These are phyloP conservation scores for Ostrea denselamellosa DNA, from an alignment of 1,140 invertebrate genomes.

Conservation along the genomic window DNA sequence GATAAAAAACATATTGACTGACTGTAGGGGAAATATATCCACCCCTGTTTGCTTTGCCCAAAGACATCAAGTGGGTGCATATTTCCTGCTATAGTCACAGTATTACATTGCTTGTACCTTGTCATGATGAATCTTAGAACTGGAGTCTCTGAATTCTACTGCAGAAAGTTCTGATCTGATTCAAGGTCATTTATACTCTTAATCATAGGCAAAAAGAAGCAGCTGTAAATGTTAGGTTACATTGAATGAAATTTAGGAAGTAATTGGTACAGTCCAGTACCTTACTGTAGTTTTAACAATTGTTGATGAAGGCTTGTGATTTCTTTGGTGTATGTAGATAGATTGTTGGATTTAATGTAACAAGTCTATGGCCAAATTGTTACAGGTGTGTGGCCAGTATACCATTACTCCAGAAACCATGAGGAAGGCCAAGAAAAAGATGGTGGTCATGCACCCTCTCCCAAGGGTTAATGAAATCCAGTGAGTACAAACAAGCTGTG, in stretches of 20 bases:
- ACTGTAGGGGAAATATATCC: too few relatives aligned
- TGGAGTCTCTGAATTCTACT: constrained; percentile 12
- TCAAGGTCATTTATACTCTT: neutral
- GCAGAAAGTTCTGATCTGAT: constrained; percentile 32
- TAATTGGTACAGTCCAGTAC: too few relatives aligned
- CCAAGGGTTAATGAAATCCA: constrained; percentile 96
- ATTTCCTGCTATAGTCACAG: too few relatives aligned
- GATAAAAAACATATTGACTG: too few relatives aligned
- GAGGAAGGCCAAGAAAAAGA: constrained; percentile 92
- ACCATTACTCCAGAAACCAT: constrained; percentile 96
- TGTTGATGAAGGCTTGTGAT: too few relatives aligned
- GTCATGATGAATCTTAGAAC: neutral
- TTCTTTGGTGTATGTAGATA: too few relatives aligned
- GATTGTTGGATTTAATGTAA: neutral
- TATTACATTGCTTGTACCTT: neutral
- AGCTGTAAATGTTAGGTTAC: too few relatives aligned
- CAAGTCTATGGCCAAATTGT: constrained; percentile 46
- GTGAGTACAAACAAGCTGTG: constrained; percentile 61
- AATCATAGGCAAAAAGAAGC: too few relatives aligned
- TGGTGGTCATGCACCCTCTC: constrained; percentile 98
- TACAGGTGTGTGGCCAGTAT: constrained; percentile 88
- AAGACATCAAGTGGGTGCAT: too few relatives aligned
- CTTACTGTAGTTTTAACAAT: too few relatives aligned
- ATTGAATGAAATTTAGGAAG: too few relatives aligned
- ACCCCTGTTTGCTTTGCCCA: too few relatives aligned